phyloP scores from a whole-genome alignment of 2,888 invertebrate species.

The Brachypalpus laphriformis region DNA sequence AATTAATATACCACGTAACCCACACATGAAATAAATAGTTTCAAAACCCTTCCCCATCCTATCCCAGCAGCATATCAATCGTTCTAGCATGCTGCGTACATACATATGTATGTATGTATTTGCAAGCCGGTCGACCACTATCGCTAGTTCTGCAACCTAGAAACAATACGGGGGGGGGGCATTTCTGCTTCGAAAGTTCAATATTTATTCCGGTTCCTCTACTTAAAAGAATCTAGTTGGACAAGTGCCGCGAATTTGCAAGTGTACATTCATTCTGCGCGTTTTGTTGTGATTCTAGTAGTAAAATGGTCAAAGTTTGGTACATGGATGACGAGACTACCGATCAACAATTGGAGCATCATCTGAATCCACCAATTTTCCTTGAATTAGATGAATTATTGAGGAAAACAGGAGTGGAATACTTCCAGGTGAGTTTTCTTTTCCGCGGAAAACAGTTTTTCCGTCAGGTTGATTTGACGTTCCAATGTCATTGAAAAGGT shows the following conservation, averaged over 20 bases:
- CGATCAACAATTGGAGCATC: constrained; percentile 94
- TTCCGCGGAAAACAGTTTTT: not conserved
- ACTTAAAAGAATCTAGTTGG: not conserved
- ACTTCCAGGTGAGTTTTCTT: constrained; percentile 88
- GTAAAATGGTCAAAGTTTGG: constrained; percentile 94
- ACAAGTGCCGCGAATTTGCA: not conserved
- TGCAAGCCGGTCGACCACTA: not conserved
- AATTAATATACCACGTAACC: too few species aligned
- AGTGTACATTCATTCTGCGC: not conserved
- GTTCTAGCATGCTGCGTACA: not conserved
- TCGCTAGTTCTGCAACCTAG: not conserved
- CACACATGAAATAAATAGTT: too few species aligned
- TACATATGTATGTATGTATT: too few species aligned
- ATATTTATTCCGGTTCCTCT: constrained; percentile 7
- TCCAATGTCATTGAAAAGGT: not conserved
- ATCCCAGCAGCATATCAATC: not conserved
- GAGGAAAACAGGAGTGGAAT: constrained; percentile 92
- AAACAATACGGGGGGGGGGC: too few species aligned
- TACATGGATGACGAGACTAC: constrained; percentile 87
- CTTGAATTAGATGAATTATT: constrained; percentile 87
- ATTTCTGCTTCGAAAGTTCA: not conserved
- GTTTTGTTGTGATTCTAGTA: constrained; percentile 9
- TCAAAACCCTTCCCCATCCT: not conserved
- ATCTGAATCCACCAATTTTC: constrained; percentile 89
- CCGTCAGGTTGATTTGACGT: not conserved